A percentile compares a stretch with the other conserved stretches of the same genome.
Conservation (phyloP, 2,113 vertebrate species). For the Marcusenius ussheri region DNA sequence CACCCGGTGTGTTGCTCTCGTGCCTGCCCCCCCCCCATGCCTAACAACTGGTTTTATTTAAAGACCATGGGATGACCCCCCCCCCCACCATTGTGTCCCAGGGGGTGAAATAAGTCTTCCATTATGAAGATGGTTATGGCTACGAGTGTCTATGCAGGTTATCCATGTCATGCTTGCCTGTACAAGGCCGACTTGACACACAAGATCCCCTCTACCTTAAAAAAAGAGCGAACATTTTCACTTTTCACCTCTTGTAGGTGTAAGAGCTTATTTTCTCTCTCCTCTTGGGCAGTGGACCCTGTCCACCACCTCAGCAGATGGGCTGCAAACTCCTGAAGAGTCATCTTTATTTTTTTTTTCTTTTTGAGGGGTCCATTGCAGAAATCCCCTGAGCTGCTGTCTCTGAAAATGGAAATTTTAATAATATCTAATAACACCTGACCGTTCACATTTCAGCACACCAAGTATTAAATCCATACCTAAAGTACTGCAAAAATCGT, state of each 20-base stretch:
- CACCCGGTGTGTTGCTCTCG: background rate
- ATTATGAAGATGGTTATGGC: background rate
- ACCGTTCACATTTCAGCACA: background rate
- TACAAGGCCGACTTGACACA: background rate
- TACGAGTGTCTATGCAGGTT: background rate
- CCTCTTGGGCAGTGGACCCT: background rate
- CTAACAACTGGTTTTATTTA: conserved; percentile 16
- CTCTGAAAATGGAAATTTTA: background rate
- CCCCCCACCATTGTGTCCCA: background rate
- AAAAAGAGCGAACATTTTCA: background rate
- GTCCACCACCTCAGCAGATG: background rate
- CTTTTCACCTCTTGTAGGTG: background rate
- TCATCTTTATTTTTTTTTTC: background rate
- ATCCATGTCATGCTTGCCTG: background rate
- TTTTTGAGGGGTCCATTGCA: background rate
- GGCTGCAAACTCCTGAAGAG: background rate
- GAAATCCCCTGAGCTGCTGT: background rate
- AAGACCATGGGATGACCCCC: background rate
- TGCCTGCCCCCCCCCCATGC: background rate
- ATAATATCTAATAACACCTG: background rate
- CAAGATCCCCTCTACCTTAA: background rate
- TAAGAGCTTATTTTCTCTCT: background rate
- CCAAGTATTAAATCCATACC: background rate
- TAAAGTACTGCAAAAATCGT: background rate
- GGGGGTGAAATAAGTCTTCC: background rate